Evolutionary conservation across 2,113 vertebrate species (phyloP), one percentile per base, ranked within the genome.

Genomic region (Lanius ludovicianus): DNA sequence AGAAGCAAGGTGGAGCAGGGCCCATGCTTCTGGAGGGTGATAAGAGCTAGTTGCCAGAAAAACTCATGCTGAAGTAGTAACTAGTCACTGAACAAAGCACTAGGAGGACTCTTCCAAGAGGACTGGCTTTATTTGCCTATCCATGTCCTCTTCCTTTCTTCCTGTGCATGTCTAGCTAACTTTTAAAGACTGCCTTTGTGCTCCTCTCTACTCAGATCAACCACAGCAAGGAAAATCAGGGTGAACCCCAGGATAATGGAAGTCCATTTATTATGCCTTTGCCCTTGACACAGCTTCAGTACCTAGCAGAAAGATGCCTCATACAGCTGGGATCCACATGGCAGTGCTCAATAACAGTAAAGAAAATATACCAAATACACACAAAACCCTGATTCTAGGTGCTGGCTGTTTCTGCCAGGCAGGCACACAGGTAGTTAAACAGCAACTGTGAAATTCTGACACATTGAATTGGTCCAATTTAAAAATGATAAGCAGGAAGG

Each of bases 1-100:
- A 78, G 15, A 33, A 13, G 27, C 30, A 87, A 94, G 94, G 94
- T 89, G 49, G 75, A 92, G 52, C 18, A 68, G 41, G 11, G 21
- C n/a, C 21, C 14, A 25, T 1, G 0, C 27, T 64, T 92, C 92
- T 44, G 12, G 57, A 76, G 30, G 13, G 15, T 8, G 96, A 98
- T 97, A 97, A 55, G 13, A 52, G 22, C 19, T 17, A 11, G n/a
- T 27, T 59, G 21, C 13, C 42, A 78, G 17, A 10, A 17, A 76
- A 69, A 57, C 63, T 4, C 55, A 59, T 3, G 3, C n/a, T n/a
- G 6, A 18, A 28, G 7, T 50, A 65, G n/a, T n/a, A 75, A 23
- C 28, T 69, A 49, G 15, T 5, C 20, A 22, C 15, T 39, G 35
- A 81, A 37, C 1, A 1, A 83, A 78, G 71, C 17, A 59, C 21